Base-by-base conservation (phyloP, 2,113 vertebrate genomes). In the Ursus arctos region DNA sequence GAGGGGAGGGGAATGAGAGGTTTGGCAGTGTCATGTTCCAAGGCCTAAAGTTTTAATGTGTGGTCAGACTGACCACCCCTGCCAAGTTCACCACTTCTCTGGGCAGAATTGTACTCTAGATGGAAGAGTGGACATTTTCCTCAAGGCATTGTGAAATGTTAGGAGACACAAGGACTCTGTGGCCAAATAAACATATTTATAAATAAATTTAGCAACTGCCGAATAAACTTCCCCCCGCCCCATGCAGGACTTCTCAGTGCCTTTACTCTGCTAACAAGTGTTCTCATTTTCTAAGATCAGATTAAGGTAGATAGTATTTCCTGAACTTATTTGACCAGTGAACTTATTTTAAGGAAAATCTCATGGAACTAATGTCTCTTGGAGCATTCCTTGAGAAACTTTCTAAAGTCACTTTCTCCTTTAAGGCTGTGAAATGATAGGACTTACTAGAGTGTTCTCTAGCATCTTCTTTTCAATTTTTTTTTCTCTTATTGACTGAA, bases 351-450 rank as follows among this genome's bases (percentile, higher is more conserved):
- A 87, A 94, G 88, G 81, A 79, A 51, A n/a, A 6, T 33, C 67
- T 86, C 28, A 36, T 0, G 11, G 71, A 16, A 81, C 24, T 79
- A 2, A 49, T 53, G n/a, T 96, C 10, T 89, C 26, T 76, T 85
- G 49, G 91, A 95, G 31, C 84, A 90, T 88, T 97, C 51, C 43
- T 26, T 88, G 80, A 94, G n/a, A 97, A 80, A 79, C 76, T 59
- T 49, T 92, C 61, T 94, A 8, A 82, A 86, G 43, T 76, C 94
- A 77, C 24, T 79, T 36, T 11, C 47, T 49, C 5, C 2, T 59
- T n/a, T 40, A 65, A 76, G 79, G 2, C 33, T 65, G 59, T 81
- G 69, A 80, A 65, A 74, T 65, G 51, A 63, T 53, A 40, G 49
- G 55, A 43, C 12, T 91, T 81, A 19, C 19, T 69, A 61, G n/a